Evolutionary conservation across 2,113 vertebrate genomes (phyloP).

Genomic region (Mionectes macconnelli): DNA sequence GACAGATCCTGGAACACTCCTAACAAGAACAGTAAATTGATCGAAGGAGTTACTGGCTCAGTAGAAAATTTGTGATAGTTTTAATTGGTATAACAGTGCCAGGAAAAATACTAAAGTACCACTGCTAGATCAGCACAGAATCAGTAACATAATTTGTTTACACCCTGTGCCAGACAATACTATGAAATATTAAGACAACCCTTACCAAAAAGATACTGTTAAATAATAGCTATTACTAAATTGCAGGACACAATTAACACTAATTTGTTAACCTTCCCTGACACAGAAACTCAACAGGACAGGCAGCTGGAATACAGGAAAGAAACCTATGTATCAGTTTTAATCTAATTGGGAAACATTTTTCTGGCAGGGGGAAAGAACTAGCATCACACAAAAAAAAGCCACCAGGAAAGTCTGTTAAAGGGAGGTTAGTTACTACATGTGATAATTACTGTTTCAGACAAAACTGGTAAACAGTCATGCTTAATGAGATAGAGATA

Average conservation of each 20-base stretch:
- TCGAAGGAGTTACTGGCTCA: background rate
- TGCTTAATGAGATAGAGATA: background rate
- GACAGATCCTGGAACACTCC: background rate
- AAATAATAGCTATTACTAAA: background rate
- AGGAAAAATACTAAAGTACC: background rate
- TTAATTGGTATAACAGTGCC: background rate
- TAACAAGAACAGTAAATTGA: slow-evolving; percentile 23
- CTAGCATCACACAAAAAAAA: background rate
- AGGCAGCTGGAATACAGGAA: background rate
- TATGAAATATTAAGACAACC: background rate
- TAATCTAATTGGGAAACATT: background rate
- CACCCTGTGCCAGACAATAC: background rate
- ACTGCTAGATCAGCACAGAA: background rate
- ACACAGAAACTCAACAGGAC: background rate
- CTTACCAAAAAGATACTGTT: background rate
- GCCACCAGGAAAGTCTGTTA: background rate
- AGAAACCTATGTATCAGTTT: background rate
- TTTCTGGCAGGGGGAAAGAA: background rate
- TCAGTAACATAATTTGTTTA: background rate
- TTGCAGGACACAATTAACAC: background rate
- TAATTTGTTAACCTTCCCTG: background rate
- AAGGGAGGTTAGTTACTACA: background rate
- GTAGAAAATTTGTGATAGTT: background rate
- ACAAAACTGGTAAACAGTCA: background rate
- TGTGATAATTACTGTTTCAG: background rate